Percentiles rank a stretch among this genome's conserved stretches.
phyloP scores from a whole-genome alignment of 2,797 vertebrate species.

The Paratrypauchen microcephalus region DNA sequence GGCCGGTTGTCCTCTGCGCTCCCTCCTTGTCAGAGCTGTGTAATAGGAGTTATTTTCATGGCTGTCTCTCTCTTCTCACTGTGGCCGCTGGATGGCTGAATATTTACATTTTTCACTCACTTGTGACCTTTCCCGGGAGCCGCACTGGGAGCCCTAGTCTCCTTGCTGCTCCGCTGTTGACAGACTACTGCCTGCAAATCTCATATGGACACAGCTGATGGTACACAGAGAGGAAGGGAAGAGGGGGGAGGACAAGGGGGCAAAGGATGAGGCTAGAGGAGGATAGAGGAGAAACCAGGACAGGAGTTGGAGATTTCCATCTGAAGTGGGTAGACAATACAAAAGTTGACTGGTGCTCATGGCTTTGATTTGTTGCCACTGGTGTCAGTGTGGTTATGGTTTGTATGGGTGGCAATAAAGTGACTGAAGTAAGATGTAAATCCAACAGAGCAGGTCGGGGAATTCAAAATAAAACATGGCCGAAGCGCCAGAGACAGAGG shows the following conservation, averaged over 20 bases:
- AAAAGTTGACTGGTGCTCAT: slow-evolving; percentile 46
- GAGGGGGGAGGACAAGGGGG: slow-evolving; percentile 39
- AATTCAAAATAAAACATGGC: slow-evolving; percentile 32
- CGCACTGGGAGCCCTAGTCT: slow-evolving; percentile 72
- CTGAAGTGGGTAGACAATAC: slow-evolving; percentile 41
- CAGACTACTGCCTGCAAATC: slow-evolving; percentile 71
- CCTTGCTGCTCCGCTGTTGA: slow-evolving; percentile 71
- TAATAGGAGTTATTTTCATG: slow-evolving; percentile 76
- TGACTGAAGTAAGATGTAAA: slow-evolving; percentile 50
- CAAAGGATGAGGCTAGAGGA: not conserved
- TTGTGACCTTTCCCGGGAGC: slow-evolving; percentile 69
- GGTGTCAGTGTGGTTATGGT: slow-evolving; percentile 39
- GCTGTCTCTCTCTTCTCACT: slow-evolving; percentile 62
- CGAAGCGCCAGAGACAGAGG: not conserved
- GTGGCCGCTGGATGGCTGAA: slow-evolving; percentile 68
- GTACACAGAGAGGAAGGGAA: slow-evolving; percentile 60
- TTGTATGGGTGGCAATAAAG: slow-evolving; percentile 55
- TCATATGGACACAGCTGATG: slow-evolving; percentile 72
- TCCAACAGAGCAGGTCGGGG: slow-evolving; percentile 30
- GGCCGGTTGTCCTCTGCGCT: slow-evolving; percentile 54
- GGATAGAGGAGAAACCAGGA: slow-evolving; percentile 22
- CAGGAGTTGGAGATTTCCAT: slow-evolving; percentile 28
- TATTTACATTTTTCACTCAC: slow-evolving; percentile 79
- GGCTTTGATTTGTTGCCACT: slow-evolving; percentile 52
- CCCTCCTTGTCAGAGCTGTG: slow-evolving; percentile 63